A percentile compares a stretch with the other conserved stretches of the same genome.
Evolutionary conservation across 2,888 invertebrate species (phyloP).

Genomic region (Apeira syringaria): DNA sequence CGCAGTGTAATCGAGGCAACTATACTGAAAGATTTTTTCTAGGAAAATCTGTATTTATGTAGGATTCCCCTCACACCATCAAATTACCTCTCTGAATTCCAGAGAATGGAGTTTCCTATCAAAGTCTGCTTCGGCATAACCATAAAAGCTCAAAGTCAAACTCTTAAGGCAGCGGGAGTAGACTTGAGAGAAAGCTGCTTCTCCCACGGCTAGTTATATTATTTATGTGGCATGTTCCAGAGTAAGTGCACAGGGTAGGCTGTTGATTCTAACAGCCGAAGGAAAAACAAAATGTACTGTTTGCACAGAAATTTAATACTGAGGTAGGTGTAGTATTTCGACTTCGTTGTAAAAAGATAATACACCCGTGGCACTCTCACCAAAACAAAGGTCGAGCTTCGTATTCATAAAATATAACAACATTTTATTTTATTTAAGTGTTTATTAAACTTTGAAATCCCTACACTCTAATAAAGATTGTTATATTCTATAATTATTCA

Average conservation of each 20-base stretch:
- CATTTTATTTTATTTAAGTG: too few relatives aligned
- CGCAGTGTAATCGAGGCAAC: neutral
- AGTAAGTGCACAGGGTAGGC: neutral
- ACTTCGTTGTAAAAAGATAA: neutral
- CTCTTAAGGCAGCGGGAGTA: constrained; percentile 1
- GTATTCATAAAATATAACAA: neutral
- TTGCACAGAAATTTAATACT: constrained; percentile 3
- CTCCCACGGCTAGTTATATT: constrained; percentile 2
- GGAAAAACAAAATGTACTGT: neutral
- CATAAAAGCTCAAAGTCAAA: constrained; percentile 2
- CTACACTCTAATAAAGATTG: neutral
- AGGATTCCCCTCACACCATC: neutral
- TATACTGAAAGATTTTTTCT: neutral
- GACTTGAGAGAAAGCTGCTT: constrained; percentile 3
- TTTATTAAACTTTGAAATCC: neutral
- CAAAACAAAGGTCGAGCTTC: neutral
- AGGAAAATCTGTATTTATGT: neutral
- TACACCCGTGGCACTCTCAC: neutral
- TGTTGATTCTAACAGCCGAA: neutral
- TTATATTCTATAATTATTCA: neutral
- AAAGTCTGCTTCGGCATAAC: constrained; percentile 5
- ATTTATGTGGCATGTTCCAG: constrained; percentile 7
- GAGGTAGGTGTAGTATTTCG: constrained; percentile 1
- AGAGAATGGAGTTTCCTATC: neutral
- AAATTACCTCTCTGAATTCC: neutral